Evolutionary conservation across 2,113 vertebrate species (phyloP).

Genomic region (Scalopus aquaticus): DNA sequence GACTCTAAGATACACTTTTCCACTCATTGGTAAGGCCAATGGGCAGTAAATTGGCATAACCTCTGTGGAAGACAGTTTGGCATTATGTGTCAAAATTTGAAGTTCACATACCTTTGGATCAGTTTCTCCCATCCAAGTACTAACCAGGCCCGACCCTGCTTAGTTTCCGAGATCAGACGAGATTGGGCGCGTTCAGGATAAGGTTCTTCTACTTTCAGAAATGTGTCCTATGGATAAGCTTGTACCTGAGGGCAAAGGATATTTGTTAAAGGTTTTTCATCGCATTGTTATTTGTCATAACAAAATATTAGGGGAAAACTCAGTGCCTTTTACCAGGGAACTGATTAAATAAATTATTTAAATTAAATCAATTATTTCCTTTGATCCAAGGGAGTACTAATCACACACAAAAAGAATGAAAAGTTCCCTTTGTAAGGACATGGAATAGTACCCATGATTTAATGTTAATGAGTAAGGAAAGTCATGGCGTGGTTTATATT

Average conservation of each 20-base stretch:
- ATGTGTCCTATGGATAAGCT: neutral
- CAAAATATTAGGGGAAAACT: neutral
- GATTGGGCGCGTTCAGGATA: too few species aligned
- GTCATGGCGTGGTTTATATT: neutral
- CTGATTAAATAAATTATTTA: constrained; percentile 42
- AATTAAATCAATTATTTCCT: constrained; percentile 31
- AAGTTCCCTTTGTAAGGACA: neutral
- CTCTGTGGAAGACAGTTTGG: neutral
- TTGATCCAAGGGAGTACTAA: neutral
- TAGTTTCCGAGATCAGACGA: too few species aligned
- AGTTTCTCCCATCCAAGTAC: too few species aligned
- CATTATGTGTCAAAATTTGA: neutral
- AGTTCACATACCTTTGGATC: neutral
- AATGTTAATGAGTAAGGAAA: constrained; percentile 5
- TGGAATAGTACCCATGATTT: neutral
- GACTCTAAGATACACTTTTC: neutral
- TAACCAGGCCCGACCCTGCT: too few species aligned
- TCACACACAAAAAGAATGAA: constrained; percentile 20
- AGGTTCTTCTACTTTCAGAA: neutral
- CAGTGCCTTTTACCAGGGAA: constrained; percentile 16
- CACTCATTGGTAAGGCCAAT: neutral
- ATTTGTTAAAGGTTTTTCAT: neutral
- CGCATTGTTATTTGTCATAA: constrained; percentile 26
- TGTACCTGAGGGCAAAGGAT: neutral
- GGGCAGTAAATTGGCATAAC: neutral